phyloP scores from a whole-genome alignment of 2,797 vertebrate genomes.

The Cirrhinus mrigala region DNA sequence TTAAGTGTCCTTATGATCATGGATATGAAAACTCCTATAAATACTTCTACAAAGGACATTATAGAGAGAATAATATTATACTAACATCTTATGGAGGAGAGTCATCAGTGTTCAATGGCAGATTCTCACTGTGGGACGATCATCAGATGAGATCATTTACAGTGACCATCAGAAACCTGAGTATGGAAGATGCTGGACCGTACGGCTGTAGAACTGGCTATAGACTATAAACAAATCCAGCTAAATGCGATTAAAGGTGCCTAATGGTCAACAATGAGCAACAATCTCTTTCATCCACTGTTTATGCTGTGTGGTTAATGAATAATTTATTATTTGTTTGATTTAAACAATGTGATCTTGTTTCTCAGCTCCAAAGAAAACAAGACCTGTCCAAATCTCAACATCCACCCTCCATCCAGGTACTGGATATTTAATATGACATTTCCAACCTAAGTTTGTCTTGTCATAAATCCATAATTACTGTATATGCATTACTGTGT shows the following conservation, averaged over 20 bases:
- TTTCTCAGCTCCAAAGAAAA: background rate
- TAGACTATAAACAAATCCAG: background rate
- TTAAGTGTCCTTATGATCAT: background rate
- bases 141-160: background rate
- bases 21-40: accelerated
- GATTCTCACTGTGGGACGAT: background rate
- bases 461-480: too few relatives aligned
- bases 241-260: conserved; percentile 9
- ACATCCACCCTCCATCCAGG: background rate
- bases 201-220: background rate
- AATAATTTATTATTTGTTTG: background rate
- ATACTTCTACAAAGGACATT: background rate
- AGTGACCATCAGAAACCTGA: conserved; percentile 25
- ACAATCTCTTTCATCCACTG: background rate
- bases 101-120: background rate
- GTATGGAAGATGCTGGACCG: background rate
- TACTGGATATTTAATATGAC: too few relatives aligned
- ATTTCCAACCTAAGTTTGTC: too few relatives aligned
- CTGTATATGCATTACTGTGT: too few relatives aligned
- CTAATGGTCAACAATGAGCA: background rate
- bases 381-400: background rate
- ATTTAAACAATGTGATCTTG: background rate
- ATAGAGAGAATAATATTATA: accelerated
- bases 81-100: background rate
- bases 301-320: background rate